These are phyloP conservation scores for Cyanistes caeruleus DNA, from an alignment of 2,113 vertebrate species.

Conservation along the genomic window DNA sequence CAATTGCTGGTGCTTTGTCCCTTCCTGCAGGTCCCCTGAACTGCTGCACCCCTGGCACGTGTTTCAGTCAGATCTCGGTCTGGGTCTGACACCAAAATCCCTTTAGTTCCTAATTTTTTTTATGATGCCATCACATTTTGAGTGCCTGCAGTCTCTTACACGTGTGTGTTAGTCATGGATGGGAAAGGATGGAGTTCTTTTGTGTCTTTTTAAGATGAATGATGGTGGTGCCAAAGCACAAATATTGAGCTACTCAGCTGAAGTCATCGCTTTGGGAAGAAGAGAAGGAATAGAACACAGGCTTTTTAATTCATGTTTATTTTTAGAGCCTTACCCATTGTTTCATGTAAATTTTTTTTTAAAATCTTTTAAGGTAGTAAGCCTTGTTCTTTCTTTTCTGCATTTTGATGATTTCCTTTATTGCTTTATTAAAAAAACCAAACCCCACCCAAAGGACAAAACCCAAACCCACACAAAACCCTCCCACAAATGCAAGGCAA, in stretches of 20 bases:
- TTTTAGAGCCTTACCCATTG: not conserved
- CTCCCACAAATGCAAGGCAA: not conserved
- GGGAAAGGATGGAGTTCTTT: not conserved
- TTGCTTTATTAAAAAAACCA: not conserved
- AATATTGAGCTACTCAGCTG: not conserved
- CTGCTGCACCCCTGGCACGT: not conserved
- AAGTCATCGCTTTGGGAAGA: not conserved
- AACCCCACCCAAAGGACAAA: not conserved
- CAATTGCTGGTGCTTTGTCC: not conserved
- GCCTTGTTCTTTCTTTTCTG: not conserved
- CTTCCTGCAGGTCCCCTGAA: accelerated
- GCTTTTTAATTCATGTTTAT: not conserved
- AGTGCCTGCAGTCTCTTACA: not conserved
- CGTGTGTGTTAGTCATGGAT: not conserved
- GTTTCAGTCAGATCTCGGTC: not conserved
- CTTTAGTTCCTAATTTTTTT: not conserved
- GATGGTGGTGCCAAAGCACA: not conserved
- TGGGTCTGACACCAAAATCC: not conserved
- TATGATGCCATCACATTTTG: not conserved
- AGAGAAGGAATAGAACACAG: not conserved
- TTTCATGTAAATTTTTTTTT: not conserved
- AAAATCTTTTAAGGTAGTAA: not conserved
- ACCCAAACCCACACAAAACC: not conserved
- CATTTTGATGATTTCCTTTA: not conserved
- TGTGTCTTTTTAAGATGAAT: not conserved